Conservation (phyloP, 2,113 vertebrate genomes). For the Naja naja region DNA sequence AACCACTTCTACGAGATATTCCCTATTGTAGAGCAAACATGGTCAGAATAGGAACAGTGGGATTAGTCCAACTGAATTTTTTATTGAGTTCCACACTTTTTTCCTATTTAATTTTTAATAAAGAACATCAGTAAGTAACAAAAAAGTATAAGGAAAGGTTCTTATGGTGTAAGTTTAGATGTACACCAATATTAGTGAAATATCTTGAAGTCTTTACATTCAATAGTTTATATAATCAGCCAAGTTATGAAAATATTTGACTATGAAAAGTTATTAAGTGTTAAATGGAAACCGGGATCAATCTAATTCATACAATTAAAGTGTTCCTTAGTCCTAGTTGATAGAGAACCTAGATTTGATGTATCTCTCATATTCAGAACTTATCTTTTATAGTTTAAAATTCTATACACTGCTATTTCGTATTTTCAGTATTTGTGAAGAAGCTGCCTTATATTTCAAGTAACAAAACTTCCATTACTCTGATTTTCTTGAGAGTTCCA, state of each 20-base stretch:
- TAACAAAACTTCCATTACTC: not conserved
- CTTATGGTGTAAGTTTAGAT: not conserved
- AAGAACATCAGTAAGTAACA: not conserved
- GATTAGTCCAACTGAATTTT: not conserved
- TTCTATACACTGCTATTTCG: not conserved
- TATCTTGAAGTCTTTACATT: slow-evolving; percentile 14
- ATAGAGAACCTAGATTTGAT: not conserved
- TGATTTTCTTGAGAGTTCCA: not conserved
- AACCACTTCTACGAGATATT: not conserved
- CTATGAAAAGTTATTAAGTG: not conserved
- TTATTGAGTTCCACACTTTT: not conserved
- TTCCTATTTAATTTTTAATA: not conserved
- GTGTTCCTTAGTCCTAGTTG: not conserved
- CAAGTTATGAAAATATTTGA: not conserved
- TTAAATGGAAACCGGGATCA: not conserved
- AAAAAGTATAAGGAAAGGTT: not conserved
- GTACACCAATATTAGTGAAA: not conserved
- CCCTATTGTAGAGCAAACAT: not conserved
- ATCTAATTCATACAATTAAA: not conserved
- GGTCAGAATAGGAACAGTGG: not conserved
- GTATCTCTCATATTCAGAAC: not conserved
- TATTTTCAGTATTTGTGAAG: not conserved
- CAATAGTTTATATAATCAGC: not conserved
- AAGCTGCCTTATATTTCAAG: not conserved
- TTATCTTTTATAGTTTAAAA: not conserved